Percentiles rank a stretch among this genome's conserved stretches.
Evolutionary conservation across 1,140 invertebrate genomes (phyloP).

Genomic region (Drosophila obscura): DNA sequence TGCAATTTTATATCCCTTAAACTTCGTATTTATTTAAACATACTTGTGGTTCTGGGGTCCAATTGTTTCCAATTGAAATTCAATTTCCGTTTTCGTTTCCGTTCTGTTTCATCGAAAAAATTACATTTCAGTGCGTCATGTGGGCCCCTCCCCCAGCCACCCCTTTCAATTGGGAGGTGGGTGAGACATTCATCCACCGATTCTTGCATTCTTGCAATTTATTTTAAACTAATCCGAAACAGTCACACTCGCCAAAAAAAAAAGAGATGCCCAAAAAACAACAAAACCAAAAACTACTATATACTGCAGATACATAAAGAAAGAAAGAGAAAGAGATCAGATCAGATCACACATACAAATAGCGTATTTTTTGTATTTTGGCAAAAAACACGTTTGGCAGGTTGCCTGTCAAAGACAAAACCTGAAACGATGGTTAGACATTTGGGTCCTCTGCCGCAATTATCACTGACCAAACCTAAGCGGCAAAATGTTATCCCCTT

Average conservation of each 20-base stretch:
- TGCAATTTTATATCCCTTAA: no score
- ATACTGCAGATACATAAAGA: slow-evolving; percentile 1
- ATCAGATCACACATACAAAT: not conserved
- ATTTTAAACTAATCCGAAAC: no score
- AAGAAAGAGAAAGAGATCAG: not conserved
- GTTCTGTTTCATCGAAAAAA: no score
- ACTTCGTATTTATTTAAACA: no score
- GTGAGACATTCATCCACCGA: no score
- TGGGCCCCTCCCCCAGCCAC: no score
- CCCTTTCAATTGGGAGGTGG: no score
- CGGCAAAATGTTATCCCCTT: slow-evolving; percentile 45
- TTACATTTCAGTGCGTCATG: no score
- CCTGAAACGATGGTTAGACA: slow-evolving; percentile 2
- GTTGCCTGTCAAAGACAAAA: slow-evolving; percentile 10
- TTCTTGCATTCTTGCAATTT: no score
- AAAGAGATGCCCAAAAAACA: not conserved
- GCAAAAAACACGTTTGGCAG: slow-evolving; percentile 65
- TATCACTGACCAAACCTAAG: slow-evolving; percentile 65
- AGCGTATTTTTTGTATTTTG: slow-evolving; percentile 21
- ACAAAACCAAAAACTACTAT: not conserved
- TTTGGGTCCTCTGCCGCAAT: slow-evolving; percentile 1
- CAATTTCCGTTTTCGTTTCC: slow-evolving; percentile 3
- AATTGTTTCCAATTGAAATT: not conserved
- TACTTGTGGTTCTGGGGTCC: no score
- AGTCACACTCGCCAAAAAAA: not conserved